Base-by-base conservation (phyloP, 1,140 invertebrate genomes). In the Brachionus manjavacas region DNA sequence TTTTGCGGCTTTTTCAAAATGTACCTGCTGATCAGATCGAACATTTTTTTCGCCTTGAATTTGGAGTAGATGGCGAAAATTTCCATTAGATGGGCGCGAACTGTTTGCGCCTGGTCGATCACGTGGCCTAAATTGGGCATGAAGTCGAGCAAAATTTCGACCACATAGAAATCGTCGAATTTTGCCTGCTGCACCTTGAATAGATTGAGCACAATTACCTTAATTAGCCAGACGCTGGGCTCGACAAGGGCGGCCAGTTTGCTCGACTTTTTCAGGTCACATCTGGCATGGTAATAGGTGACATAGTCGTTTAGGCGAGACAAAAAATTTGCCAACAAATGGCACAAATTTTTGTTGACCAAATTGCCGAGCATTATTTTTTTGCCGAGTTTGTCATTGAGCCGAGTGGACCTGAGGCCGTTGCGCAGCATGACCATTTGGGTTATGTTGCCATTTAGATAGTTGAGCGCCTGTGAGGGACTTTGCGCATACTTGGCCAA, bases 321-420 rank as follows among this genome's bases (percentile, higher is more conserved):
- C 11, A 81, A 25, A 68, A 81, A 81, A 81, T 81, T 81, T 1
- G 31, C 31, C 31, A 64, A 43, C 31, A 81, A 14, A 60, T 81
- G 79, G n/a, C 7, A 23, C 39, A 81, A 28, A 64, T 81, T 81
- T 28, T 52, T 25, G 16, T 81, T 81, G 9, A 81, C 64, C 25
- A 81, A 81, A 68, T 64, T 39, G 11, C 79, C 79, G 7, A 81
- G 23, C 7, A 31, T n/a, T 39, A 81, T 41, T 68, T 81, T 81
- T n/a, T 64, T 39, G n/a, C 4, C 35, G 4, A 81, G 11, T 68
- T 81, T 60, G 16, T 39, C 20, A 68, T 35, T 64, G n/a, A 4
- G 31, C 14, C 41, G 8, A 43, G 2, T 20, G 9, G n/a, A 9
- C 14, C 28, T 64, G n/a, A 68, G 31, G 4, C 4, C 23, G 64